Percentiles rank a stretch among this genome's conserved stretches.
Conservation (phyloP, 2,113 vertebrate genomes). For the Grammomys dolichurus region DNA sequence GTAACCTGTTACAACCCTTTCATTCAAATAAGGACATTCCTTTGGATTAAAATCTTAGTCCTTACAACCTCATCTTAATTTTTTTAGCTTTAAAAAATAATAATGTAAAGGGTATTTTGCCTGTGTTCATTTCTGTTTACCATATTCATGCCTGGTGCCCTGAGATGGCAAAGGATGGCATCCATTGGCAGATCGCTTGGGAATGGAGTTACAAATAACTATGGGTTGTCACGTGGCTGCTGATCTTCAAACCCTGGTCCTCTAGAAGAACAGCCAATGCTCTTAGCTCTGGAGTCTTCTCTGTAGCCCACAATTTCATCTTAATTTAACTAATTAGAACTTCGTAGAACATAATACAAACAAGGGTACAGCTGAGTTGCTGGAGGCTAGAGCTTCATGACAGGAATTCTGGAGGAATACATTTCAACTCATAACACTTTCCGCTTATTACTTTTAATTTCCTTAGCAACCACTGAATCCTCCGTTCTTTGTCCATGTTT, state of each 20-base stretch:
- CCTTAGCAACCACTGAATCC: neutral
- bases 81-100: neutral
- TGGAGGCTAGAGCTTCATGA: neutral
- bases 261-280: neutral
- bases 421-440: neutral
- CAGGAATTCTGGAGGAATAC: neutral
- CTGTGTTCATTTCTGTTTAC: neutral
- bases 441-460: neutral
- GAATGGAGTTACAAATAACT: neutral
- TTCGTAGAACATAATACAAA: neutral
- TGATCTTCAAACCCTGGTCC: neutral
- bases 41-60: neutral
- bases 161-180: neutral
- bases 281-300: neutral
- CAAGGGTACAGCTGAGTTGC: neutral
- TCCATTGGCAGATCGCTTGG: neutral
- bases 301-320: neutral
- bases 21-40: neutral
- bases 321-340: neutral
- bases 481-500: neutral
- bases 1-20: neutral
- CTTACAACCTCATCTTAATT: neutral
- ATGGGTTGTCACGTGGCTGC: neutral
- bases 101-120: neutral
- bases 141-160: neutral